A percentile compares a stretch with the other conserved stretches of the same genome.
These are phyloP conservation scores for Tiaroga cobitis DNA, from an alignment of 2,797 vertebrate genomes.

Conservation along the genomic window DNA sequence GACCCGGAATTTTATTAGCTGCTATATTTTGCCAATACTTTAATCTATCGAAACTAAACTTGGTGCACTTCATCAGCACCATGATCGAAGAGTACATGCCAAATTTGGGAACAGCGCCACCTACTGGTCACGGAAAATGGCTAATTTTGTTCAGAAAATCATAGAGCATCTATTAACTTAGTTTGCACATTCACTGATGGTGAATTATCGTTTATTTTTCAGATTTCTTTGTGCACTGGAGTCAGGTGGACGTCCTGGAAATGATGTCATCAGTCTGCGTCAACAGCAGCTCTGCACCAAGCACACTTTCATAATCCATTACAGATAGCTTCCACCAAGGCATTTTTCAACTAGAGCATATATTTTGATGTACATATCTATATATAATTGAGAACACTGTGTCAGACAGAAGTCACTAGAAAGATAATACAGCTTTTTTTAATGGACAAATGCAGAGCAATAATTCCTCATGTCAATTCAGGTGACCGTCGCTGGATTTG, in stretches of 20 bases:
- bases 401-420: constrained; percentile 45
- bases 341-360: constrained; percentile 60
- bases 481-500: constrained; percentile 78
- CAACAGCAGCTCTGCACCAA: constrained; percentile 37
- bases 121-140: neutral
- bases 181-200: neutral
- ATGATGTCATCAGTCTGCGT: constrained; percentile 54
- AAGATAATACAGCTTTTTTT: constrained; percentile 54
- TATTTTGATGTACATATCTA: constrained; percentile 67
- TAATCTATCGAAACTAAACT: neutral
- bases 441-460: constrained; percentile 57
- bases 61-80: neutral
- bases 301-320: constrained; percentile 53
- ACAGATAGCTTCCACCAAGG: constrained; percentile 64
- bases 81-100: neutral
- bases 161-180: neutral
- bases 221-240: constrained; percentile 49
- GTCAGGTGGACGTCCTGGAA: constrained; percentile 41
- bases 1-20: neutral
- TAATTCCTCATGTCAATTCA: constrained; percentile 64
- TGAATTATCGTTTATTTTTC: neutral
- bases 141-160: neutral
- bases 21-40: neutral
- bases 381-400: constrained; percentile 65
- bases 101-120: neutral